These are phyloP conservation scores for Paedocypris micromegethes DNA, from an alignment of 2,797 vertebrate genomes.

Conservation along the genomic window DNA sequence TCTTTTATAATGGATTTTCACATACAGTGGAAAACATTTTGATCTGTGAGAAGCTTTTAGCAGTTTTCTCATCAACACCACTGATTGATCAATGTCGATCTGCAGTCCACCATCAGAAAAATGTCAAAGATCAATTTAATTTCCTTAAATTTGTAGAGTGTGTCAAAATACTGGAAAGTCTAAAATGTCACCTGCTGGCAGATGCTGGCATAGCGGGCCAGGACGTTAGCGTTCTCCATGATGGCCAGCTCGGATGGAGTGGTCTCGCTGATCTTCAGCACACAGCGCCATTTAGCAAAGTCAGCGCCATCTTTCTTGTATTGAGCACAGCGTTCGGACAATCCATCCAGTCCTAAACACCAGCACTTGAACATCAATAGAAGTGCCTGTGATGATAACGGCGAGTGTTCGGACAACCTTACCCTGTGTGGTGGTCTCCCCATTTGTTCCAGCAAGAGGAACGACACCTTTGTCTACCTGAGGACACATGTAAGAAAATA, in stretches of 20 bases:
- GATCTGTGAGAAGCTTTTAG: no score
- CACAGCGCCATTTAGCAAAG: conserved; percentile 95
- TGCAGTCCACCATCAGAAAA: no score
- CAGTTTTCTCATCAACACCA: no score
- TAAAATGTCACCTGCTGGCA: conserved; percentile 85
- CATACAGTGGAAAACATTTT: no score
- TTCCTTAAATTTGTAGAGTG: background rate
- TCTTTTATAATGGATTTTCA: no score
- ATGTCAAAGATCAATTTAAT: no score
- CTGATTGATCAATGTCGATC: no score
- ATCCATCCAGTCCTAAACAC: conserved; percentile 85
- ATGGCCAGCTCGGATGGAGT: conserved; percentile 90
- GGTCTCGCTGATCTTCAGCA: conserved; percentile 90
- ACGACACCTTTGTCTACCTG: conserved; percentile 98
- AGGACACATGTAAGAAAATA: background rate
- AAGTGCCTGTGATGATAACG: no score
- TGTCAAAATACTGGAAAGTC: background rate
- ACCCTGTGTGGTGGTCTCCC: conserved; percentile 98
- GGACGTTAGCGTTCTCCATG: conserved; percentile 91
- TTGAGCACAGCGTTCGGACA: conserved; percentile 93
- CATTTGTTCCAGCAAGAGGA: conserved; percentile 89
- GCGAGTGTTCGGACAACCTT: conserved; percentile 1
- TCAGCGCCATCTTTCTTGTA: conserved; percentile 97
- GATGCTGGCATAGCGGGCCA: conserved; percentile 97
- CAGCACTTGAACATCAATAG: background rate